phyloP scores from a whole-genome alignment of 2,113 vertebrate genomes.

The Bufo bufo region DNA sequence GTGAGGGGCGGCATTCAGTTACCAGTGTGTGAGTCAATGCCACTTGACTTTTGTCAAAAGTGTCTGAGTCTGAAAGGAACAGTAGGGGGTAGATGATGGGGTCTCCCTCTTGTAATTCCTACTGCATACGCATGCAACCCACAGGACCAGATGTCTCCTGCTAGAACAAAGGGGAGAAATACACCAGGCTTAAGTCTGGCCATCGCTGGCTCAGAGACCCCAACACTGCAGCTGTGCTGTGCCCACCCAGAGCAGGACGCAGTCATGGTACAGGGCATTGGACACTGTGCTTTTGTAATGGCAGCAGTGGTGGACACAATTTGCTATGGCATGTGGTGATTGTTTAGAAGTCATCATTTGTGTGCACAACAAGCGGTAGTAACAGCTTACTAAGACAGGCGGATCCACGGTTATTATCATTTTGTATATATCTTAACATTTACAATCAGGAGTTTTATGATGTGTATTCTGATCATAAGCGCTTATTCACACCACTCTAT shows the following conservation, averaged over 20 bases:
- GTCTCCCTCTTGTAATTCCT: slow-evolving; percentile 34
- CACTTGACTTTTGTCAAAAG: slow-evolving; percentile 3
- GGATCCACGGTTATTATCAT: background rate
- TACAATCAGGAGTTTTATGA: background rate
- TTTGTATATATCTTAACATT: background rate
- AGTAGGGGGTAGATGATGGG: slow-evolving; percentile 23
- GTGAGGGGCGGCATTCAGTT: background rate
- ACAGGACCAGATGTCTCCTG: slow-evolving; percentile 48
- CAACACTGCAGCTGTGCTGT: slow-evolving; percentile 44
- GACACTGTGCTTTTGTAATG: background rate
- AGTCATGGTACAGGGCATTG: background rate
- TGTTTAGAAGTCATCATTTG: too few relatives aligned
- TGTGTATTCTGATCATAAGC: too few relatives aligned
- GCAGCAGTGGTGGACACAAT: too few relatives aligned
- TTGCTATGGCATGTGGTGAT: background rate
- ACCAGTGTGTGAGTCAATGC: background rate
- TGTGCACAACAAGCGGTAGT: too few relatives aligned
- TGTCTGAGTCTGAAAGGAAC: slow-evolving; percentile 2
- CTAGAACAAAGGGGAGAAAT: slow-evolving; percentile 33
- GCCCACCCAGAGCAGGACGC: slow-evolving; percentile 21
- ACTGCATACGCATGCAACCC: slow-evolving; percentile 35
- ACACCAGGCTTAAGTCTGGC: slow-evolving; percentile 18
- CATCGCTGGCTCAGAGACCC: background rate
- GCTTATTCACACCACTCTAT: too few relatives aligned
- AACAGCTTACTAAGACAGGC: background rate